Base-by-base conservation (phyloP, 37 sponge, comb jelly and placozoan species). In the Crambe crambe region DNA sequence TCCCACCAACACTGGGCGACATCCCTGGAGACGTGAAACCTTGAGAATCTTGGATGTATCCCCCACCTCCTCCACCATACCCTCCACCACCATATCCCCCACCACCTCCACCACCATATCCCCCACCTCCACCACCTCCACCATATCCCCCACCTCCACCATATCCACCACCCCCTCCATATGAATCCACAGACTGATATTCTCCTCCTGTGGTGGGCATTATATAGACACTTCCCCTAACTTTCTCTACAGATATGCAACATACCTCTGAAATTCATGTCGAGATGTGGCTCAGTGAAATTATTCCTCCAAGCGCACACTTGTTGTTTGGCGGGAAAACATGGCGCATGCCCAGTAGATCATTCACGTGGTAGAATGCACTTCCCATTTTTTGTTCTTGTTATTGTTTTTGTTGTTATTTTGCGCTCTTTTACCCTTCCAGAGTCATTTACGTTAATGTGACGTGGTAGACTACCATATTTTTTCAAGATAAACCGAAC, bases 11-110 rank as follows among this genome's bases (percentile, higher is more conserved):
- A 29, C 69, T 26, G 1, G 79, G 74, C 0, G 84, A 83, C 44
- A 57, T 38, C 3, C 78, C 73, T 34, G 86, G 78, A 15, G 86
- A 85, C 0, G 82, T 39, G 69, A 85, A 85, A 29, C 81, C 85
- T 58, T 80, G 87, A 18, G 81, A 80, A 31, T 39, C 42, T 25
- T 78, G 80, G 20, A 85, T 85, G 73, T 47, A 85, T 22, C 58
- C 85, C 54, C 34, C 62, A 42, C 63, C 34, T 20, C 74, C 80
- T 36, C 44, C 40, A 17, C 71, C 70, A 26, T 77, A 76, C 12
- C 78, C 73, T 1, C 57, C 68, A 35, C 86, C 77, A 23, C 78
- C 77, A 34, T 56, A 36, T 10, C 62, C 57, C 3, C 85, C 61
- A 8, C 78, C 68, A 54, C 74, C 73, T 26, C 73, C 83, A 44